Evolutionary conservation across 2,888 invertebrate species (phyloP).

Genomic region (Luffia ferchaultella): DNA sequence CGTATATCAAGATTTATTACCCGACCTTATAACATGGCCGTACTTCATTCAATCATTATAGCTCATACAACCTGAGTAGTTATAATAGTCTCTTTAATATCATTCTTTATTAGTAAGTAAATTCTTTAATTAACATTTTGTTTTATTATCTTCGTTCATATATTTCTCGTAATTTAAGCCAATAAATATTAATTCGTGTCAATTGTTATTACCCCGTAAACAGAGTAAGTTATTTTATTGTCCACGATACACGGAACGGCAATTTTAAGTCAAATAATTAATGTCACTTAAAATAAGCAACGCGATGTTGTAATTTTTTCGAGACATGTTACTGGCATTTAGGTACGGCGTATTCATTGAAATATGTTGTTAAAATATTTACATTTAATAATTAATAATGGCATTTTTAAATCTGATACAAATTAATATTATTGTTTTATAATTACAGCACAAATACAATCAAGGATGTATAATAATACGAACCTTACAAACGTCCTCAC

Average conservation of each 20-base stretch:
- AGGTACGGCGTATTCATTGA: too few species aligned
- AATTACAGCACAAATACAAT: too few species aligned
- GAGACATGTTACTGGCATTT: too few species aligned
- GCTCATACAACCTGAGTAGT: not conserved
- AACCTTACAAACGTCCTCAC: too few species aligned
- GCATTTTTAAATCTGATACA: too few species aligned
- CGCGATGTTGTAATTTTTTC: too few species aligned
- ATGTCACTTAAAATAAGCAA: too few species aligned
- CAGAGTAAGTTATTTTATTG: not conserved
- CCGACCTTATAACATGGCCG: not conserved
- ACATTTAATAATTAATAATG: too few species aligned
- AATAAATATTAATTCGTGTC: not conserved
- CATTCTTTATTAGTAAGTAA: not conserved
- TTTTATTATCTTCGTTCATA: not conserved
- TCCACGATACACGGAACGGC: not conserved
- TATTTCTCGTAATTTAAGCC: not conserved
- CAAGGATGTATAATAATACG: too few species aligned
- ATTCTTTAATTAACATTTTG: not conserved
- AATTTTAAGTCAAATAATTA: too few species aligned
- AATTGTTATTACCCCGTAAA: not conserved
- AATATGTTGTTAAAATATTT: too few species aligned
- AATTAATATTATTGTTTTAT: too few species aligned
- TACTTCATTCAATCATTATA: not conserved
- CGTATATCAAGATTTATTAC: not conserved
- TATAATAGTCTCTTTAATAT: not conserved